phyloP scores from a whole-genome alignment of 2,113 vertebrate species.

The Cranoglanis bouderius region DNA sequence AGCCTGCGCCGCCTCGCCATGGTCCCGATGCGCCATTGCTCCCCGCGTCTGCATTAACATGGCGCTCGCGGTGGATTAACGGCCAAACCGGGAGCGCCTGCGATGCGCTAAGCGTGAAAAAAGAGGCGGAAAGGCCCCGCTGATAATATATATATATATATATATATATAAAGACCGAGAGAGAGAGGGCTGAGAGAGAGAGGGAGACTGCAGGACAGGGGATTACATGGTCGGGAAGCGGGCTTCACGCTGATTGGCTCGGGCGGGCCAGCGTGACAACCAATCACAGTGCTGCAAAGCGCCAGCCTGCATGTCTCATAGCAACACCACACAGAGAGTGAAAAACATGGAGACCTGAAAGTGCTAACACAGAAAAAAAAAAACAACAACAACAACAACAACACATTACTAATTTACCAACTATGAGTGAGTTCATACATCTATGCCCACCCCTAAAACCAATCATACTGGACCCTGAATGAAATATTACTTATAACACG shows the following conservation, averaged over 20 bases:
- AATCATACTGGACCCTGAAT: neutral
- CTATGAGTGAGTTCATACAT: neutral
- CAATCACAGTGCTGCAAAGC: slow-evolving; percentile 38
- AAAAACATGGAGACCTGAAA: neutral
- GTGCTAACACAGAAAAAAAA: neutral
- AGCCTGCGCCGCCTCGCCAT: slow-evolving; percentile 24
- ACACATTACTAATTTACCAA: neutral
- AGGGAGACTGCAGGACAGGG: slow-evolving; percentile 20
- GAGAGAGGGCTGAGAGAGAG: neutral
- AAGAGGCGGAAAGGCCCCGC: neutral
- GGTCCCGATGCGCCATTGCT: slow-evolving; percentile 44
- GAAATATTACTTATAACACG: neutral
- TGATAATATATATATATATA: neutral
- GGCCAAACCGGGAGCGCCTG: neutral
- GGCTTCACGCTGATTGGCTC: slow-evolving; percentile 45
- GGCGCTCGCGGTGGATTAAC: slow-evolving; percentile 9
- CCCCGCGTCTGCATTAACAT: slow-evolving; percentile 20
- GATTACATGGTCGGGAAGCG: slow-evolving; percentile 28
- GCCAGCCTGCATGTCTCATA: slow-evolving; percentile 32
- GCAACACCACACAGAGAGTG: slow-evolving; percentile 39
- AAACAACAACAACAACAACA: neutral
- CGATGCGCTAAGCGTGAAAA: neutral
- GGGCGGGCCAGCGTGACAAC: neutral
- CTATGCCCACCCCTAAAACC: neutral
- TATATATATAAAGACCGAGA: too few relatives aligned